phyloP scores from a whole-genome alignment of 2,113 vertebrate genomes.

The Campylomormyrus tamandua region DNA sequence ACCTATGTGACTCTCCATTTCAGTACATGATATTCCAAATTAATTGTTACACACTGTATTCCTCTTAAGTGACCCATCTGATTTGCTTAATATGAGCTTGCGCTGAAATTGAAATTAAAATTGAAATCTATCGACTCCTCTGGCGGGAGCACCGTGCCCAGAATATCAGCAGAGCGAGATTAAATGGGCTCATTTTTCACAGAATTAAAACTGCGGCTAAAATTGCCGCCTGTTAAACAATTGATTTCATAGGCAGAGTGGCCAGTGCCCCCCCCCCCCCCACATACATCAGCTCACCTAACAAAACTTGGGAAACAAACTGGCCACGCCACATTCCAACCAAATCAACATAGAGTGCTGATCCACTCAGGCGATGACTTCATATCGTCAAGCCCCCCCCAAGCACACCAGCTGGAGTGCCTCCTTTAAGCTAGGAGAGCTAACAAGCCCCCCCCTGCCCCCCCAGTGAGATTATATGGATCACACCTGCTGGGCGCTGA shows the following conservation, averaged over 20 bases:
- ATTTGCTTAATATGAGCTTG: slow-evolving; percentile 43
- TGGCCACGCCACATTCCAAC: not conserved
- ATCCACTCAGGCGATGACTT: not conserved
- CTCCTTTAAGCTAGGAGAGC: not conserved
- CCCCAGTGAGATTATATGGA: not conserved
- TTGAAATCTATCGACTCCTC: slow-evolving; percentile 43
- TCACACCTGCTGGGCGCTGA: slow-evolving; percentile 7
- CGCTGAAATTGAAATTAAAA: slow-evolving; percentile 42
- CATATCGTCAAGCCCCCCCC: not conserved
- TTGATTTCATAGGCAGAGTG: slow-evolving; percentile 10
- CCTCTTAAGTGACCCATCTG: slow-evolving; percentile 38
- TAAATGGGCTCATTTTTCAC: slow-evolving; percentile 40
- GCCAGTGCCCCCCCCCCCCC: not conserved
- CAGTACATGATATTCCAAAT: slow-evolving; percentile 16
- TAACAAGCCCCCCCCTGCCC: not conserved
- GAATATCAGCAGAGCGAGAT: slow-evolving; percentile 39
- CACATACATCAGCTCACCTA: too few relatives aligned
- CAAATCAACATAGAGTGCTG: not conserved
- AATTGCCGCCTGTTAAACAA: slow-evolving; percentile 12
- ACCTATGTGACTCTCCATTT: not conserved
- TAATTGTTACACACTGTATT: slow-evolving; percentile 9
- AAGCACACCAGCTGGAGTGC: not conserved
- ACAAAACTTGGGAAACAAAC: not conserved
- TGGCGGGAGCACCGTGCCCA: slow-evolving; percentile 25
- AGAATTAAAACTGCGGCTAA: slow-evolving; percentile 31